Conservation (phyloP, 2,113 vertebrate species). For the Lepus europaeus region DNA sequence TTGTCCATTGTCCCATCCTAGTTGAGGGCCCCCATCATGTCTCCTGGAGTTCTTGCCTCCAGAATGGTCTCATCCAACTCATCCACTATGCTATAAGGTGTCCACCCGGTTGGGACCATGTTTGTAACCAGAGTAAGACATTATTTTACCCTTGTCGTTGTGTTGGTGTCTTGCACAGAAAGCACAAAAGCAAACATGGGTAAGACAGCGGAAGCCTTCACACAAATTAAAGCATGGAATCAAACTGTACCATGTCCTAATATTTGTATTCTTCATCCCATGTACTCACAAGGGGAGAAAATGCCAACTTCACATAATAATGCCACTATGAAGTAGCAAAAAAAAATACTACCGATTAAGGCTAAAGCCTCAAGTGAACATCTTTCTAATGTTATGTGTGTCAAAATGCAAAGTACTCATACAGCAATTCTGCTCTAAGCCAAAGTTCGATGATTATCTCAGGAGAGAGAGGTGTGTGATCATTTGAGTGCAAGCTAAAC, state of each 20-base stretch:
- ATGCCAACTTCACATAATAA: not conserved
- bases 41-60: not conserved
- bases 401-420: not conserved
- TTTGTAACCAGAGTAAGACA: not conserved
- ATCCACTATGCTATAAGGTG: not conserved
- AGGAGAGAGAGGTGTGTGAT: not conserved
- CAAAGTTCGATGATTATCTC: not conserved
- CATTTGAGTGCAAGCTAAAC: not conserved
- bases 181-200: not conserved
- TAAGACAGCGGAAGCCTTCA: not conserved
- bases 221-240: not conserved
- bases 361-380: not conserved
- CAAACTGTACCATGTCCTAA: not conserved
- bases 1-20: not conserved
- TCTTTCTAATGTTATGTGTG: not conserved
- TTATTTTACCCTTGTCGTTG: not conserved
- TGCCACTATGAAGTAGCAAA: not conserved
- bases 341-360: not conserved
- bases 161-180: not conserved
- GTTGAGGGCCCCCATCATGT: not conserved
- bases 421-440: not conserved
- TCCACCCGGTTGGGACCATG: not conserved
- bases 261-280: not conserved
- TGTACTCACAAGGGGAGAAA: not conserved
- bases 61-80: not conserved